These are phyloP conservation scores for Drosophila auraria DNA, from an alignment of 1,140 invertebrate genomes.

Conservation along the genomic window DNA sequence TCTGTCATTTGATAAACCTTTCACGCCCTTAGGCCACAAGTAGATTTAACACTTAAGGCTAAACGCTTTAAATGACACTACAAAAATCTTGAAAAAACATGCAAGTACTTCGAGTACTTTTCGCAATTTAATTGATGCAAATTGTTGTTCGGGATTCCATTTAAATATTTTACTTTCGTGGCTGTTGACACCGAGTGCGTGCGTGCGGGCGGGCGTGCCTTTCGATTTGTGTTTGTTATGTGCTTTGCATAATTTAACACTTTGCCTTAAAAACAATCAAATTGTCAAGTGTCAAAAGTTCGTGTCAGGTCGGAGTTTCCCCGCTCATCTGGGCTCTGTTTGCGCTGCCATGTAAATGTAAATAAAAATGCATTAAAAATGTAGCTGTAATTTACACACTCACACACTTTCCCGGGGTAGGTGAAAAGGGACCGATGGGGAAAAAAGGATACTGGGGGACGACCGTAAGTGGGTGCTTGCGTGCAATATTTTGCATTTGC, in stretches of 20 bases:
- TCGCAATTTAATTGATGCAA: conserved; percentile 46
- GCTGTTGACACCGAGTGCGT: conserved; percentile 28
- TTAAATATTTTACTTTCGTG: conserved; percentile 40
- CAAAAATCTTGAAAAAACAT: conserved; percentile 23
- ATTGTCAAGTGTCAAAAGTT: conserved; percentile 80
- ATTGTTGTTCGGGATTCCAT: conserved; percentile 26
- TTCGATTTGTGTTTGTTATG: conserved; percentile 53
- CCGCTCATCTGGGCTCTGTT: conserved; percentile 12
- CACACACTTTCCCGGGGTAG: conserved; percentile 22
- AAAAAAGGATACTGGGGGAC: conserved; percentile 21
- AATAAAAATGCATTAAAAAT: conserved; percentile 79
- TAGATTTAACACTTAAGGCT: conserved; percentile 21
- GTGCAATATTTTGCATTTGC: conserved; percentile 56
- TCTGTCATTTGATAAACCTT: not conserved
- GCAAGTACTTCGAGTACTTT: conserved; percentile 14
- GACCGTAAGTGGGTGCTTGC: conserved; percentile 47
- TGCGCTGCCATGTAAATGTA: conserved; percentile 54
- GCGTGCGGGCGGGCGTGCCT: conserved; percentile 18
- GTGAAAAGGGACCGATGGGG: not conserved
- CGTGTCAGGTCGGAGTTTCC: conserved; percentile 36
- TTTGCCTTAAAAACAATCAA: conserved; percentile 80
- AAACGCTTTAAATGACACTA: conserved; percentile 13
- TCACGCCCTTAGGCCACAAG: not conserved
- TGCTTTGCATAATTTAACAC: conserved; percentile 77
- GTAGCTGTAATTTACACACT: conserved; percentile 62